These are phyloP conservation scores for Megathymus violae DNA, from an alignment of 1,140 invertebrate species.

Conservation along the genomic window DNA sequence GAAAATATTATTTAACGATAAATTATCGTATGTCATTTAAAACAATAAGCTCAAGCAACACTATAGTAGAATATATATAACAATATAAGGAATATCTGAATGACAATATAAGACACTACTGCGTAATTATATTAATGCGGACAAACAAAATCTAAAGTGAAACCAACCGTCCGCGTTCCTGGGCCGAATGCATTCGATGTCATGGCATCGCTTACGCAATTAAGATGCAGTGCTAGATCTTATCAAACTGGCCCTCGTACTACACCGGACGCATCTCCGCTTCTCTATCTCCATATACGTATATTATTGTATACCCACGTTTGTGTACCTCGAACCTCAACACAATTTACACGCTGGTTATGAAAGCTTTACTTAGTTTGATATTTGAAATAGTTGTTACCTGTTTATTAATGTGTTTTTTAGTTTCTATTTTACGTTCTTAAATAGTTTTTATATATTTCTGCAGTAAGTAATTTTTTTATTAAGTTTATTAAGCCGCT, in stretches of 20 bases:
- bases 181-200: constrained; percentile 46
- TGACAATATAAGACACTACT: too few species aligned
- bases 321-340: constrained; percentile 2
- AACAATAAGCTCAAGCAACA: too few species aligned
- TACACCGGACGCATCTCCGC: constrained; percentile 27
- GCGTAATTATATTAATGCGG: too few species aligned
- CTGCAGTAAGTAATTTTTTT: too few species aligned
- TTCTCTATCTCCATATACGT: background rate
- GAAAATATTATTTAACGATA: too few species aligned
- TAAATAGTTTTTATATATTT: too few species aligned
- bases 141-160: background rate
- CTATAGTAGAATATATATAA: too few species aligned
- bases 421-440: too few species aligned
- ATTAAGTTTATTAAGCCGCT: too few species aligned
- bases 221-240: constrained; percentile 54
- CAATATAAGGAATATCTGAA: too few species aligned
- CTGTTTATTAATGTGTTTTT: constrained; percentile 11
- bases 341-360: constrained; percentile 17
- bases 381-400: constrained; percentile 9
- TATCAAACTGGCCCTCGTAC: constrained; percentile 35
- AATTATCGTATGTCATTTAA: too few species aligned
- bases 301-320: background rate
- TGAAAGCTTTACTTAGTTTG: constrained; percentile 28
- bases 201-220: constrained; percentile 60
- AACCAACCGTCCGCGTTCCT: constrained; percentile 17